A percentile compares a stretch with the other conserved stretches of the same genome.
These are phyloP conservation scores for Zaprionus lachaisei DNA, from an alignment of 1,140 invertebrate species.

Conservation along the genomic window DNA sequence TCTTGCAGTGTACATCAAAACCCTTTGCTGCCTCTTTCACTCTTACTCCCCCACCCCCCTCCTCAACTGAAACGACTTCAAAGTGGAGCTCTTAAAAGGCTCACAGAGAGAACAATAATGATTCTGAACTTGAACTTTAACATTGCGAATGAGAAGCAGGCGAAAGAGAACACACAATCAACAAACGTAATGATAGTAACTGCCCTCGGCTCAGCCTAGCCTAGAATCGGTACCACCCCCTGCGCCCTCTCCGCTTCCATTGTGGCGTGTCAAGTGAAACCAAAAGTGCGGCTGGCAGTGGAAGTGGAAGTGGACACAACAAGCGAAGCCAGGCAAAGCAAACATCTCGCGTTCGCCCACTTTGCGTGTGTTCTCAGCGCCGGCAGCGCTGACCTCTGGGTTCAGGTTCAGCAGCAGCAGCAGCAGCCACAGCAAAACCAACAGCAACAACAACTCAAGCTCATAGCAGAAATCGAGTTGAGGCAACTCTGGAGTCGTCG, in stretches of 20 bases:
- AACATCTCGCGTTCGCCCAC: conserved; percentile 69
- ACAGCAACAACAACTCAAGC: not conserved
- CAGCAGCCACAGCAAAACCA: conserved; percentile 10
- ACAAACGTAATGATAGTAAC: conserved; percentile 40
- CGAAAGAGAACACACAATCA: conserved; percentile 36
- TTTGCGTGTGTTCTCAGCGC: conserved; percentile 79
- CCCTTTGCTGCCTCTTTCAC: not conserved
- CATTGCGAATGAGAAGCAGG: conserved; percentile 49
- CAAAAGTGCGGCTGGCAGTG: conserved; percentile 64
- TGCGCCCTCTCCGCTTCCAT: not conserved
- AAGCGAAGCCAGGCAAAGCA: conserved; percentile 52
- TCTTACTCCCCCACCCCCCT: not conserved
- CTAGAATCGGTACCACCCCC: not conserved
- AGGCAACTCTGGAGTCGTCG: not conserved
- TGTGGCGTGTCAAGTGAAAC: conserved; percentile 68
- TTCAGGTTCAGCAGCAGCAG: conserved; percentile 32
- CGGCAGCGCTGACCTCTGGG: conserved; percentile 67
- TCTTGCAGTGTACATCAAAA: not conserved
- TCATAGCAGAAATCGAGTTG: conserved; percentile 32
- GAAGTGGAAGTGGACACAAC: not conserved
- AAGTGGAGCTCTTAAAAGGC: conserved; percentile 24
- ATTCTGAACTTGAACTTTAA: conserved; percentile 80
- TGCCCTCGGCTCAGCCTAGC: conserved; percentile 21
- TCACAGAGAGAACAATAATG: conserved; percentile 59
- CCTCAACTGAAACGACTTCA: not conserved